Evolutionary conservation across 2,888 invertebrate genomes (phyloP), one percentile per base, ranked within the genome.

Genomic region (Tridacna crocea): DNA sequence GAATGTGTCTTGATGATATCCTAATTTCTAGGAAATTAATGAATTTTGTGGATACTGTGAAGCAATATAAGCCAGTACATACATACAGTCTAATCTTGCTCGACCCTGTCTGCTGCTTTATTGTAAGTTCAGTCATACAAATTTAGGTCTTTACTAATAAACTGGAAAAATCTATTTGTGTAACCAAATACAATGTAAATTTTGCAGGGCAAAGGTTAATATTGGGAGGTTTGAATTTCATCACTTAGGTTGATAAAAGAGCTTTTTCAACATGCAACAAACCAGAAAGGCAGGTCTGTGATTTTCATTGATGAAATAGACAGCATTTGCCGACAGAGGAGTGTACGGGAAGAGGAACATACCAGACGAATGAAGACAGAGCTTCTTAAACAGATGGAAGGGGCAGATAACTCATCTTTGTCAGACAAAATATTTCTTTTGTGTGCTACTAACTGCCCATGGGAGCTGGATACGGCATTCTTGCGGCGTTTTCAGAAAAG

Each of bases 221-320:
- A 36, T 36, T 36, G 2, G 36, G n/a, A n/a, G n/a, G 8, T 8
- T 4, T 36, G 36, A 36, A 36, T 36, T 36, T 36, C 36, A 36
- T 36, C 73, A 83, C 90, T 46, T 83, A 93, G 93, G 75, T 86
- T 95, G 74, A 94, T 95, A 51, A 93, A 94, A 76, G 94, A 94
- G 76, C 88, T 95, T 61, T 95, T 95, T 88, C 89, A 89, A 22
- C 92, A 92, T 82, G 94, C 94, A 0, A 92, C 91, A 60, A 87
- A 89, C 58, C 91, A 95, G 72, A 84, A 90, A 10, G 92, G 94
- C 15, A 93, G 94, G 80, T 94, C 95, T 22, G 93, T 96, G 22
- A 93, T 96, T 60, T 96, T 96, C 90, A 95, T 96, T 78, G 96
- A 96, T 92, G 96, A 96, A 93, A 95, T 96, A 61, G 96, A 96